Base-by-base conservation (phyloP, 2,113 vertebrate genomes). In the Corvus hawaiiensis region DNA sequence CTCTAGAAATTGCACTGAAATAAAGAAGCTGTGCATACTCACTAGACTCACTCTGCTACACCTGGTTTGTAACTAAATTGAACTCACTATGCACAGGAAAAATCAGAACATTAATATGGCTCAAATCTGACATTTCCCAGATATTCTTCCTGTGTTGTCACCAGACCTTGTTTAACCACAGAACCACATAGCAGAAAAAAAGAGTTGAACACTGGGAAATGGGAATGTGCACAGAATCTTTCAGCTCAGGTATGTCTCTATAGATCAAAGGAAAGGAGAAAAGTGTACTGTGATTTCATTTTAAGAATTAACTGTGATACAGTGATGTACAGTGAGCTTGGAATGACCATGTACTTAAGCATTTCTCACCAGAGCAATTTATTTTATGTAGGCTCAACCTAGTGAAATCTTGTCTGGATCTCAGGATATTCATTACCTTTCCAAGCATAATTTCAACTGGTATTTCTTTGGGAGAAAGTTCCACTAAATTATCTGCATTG, bases 361-460 rank as follows among this genome's bases (percentile, higher is more conserved):
- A 37, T 15, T 77, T 85, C 62, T 72, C 44, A 83, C 26, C 10
- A 52, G 23, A 46, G 43, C 43, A 71, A 68, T 75, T 74, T 23
- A 56, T 58, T 35, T 44, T 13, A 48, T 37, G 30, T 16, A 79
- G 54, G 59, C 61, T 90, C 18, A 63, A 46, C 17, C 33, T 11
- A 64, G 6, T 2, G 22, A 83, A 66, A 72, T 16, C 21, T 46
- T 66, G 22, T 18, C 39, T 49, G 10, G 15, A 27, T 54, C 41
- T 82, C 68, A 76, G 19, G 46, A 18, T n/a, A 6, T n/a, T n/a
- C 46, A 33, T 96, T 94, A 98, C 98, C 98, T 98, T 96, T 66
- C 98, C 98, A 93, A 98, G 89, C 1, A 72, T 91, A 75, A 98
- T 97, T 96, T 98, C 98, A 0, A 5, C 3, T 17, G 63, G 89